Percentiles rank a stretch among this genome's conserved stretches.
Evolutionary conservation across 2,113 vertebrate genomes (phyloP).

Genomic region (Porphyrio hochstetteri): DNA sequence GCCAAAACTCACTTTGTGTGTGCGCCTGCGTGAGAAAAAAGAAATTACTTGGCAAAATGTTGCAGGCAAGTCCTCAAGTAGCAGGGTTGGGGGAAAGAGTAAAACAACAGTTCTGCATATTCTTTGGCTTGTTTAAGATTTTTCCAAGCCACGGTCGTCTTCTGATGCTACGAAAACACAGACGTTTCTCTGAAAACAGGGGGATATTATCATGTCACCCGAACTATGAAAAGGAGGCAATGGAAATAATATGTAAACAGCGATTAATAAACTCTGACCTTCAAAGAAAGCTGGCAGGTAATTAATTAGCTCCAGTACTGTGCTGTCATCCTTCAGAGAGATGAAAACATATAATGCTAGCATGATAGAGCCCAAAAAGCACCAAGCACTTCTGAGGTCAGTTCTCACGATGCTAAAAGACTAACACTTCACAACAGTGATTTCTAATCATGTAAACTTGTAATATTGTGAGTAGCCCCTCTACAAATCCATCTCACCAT

Average conservation of each 20-base stretch:
- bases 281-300: constrained; percentile 36
- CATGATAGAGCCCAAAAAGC: neutral
- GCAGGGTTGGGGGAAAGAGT: neutral
- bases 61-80: constrained; percentile 23
- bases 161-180: constrained; percentile 14
- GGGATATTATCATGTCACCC: neutral
- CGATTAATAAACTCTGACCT: constrained; percentile 8
- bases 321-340: neutral
- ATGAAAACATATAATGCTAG: neutral
- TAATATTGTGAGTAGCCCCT: neutral
- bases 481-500: neutral
- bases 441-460: neutral
- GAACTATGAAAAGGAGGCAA: neutral
- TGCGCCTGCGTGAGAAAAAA: neutral
- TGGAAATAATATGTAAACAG: constrained; percentile 28
- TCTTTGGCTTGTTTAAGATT: constrained; percentile 9
- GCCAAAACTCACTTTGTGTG: constrained; percentile 58
- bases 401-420: neutral
- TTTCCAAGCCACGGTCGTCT: constrained; percentile 39
- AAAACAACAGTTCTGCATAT: constrained; percentile 17
- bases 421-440: neutral
- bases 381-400: neutral
- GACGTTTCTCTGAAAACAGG: constrained; percentile 18
- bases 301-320: constrained; percentile 19
- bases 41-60: constrained; percentile 43